Conservation (phyloP, 2,888 invertebrate species). For the Octodonta nipae region DNA sequence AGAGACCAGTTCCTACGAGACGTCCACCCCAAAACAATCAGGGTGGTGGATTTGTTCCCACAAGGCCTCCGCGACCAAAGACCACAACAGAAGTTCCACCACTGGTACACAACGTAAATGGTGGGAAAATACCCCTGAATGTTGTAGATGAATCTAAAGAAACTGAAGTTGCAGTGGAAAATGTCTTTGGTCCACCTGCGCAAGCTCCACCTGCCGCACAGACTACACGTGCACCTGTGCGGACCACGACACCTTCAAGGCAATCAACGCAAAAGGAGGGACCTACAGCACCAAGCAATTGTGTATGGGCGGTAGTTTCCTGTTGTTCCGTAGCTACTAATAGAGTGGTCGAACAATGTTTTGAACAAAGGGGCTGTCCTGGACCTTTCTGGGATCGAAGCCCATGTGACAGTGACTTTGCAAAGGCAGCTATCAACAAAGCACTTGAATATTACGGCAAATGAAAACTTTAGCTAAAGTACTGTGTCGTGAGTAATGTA, state of each 20-base stretch:
- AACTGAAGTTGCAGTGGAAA: background rate
- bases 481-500: too few relatives aligned
- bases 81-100: constrained; percentile 11
- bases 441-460: constrained; percentile 31
- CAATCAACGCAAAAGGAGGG: too few relatives aligned
- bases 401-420: constrained; percentile 53
- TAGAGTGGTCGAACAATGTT: constrained; percentile 46
- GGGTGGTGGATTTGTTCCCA: constrained; percentile 5
- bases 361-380: constrained; percentile 57
- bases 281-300: constrained; percentile 28
- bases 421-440: constrained; percentile 43
- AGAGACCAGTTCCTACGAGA: constrained; percentile 6
- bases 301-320: constrained; percentile 62
- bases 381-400: constrained; percentile 60
- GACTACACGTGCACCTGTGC: constrained; percentile 19
- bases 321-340: constrained; percentile 50
- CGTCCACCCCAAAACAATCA: background rate
- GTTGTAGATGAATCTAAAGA: constrained; percentile 7
- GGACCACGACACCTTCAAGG: too few relatives aligned
- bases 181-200: background rate
- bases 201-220: constrained; percentile 11
- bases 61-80: constrained; percentile 11
- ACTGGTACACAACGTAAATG: constrained; percentile 18
- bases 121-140: constrained; percentile 5
- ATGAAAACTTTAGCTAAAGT: too few relatives aligned